phyloP scores from a whole-genome alignment of 2,797 vertebrate genomes.

The Tympanoctomys barrerae region DNA sequence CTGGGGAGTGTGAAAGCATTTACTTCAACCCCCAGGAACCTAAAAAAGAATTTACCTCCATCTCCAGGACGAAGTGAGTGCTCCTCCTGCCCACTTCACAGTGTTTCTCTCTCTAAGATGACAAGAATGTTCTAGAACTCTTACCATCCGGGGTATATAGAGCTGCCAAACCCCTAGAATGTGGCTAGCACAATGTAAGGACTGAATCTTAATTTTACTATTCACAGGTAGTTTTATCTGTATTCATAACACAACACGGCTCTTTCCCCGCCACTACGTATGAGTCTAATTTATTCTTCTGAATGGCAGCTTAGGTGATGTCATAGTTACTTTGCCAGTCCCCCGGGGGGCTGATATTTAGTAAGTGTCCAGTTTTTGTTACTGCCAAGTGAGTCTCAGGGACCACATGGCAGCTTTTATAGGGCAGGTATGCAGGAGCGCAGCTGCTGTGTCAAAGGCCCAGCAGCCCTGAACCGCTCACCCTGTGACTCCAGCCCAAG shows the following conservation, averaged over 20 bases:
- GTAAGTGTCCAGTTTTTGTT: background rate
- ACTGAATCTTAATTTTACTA: background rate
- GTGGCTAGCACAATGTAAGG: background rate
- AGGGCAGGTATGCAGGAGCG: background rate
- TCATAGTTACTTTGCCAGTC: background rate
- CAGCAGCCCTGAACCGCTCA: background rate
- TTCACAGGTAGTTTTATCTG: background rate
- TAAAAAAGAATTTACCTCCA: background rate
- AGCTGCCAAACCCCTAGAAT: too few species aligned
- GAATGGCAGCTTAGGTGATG: background rate
- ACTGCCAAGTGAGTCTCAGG: background rate
- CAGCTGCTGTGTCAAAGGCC: background rate
- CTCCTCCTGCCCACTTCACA: background rate
- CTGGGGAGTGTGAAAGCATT: background rate
- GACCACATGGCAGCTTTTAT: background rate
- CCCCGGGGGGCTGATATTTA: background rate
- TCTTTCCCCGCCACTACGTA: background rate
- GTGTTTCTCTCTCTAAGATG: background rate
- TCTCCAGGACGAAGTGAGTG: background rate
- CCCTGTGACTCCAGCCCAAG: background rate
- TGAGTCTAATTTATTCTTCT: background rate
- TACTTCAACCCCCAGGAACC: background rate
- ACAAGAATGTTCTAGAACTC: background rate
- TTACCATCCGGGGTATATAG: rapidly evolving
- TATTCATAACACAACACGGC: background rate